A percentile compares a stretch with the other conserved stretches of the same genome.
Conservation (phyloP, 2,113 vertebrate species). For the Cottus gobio region DNA sequence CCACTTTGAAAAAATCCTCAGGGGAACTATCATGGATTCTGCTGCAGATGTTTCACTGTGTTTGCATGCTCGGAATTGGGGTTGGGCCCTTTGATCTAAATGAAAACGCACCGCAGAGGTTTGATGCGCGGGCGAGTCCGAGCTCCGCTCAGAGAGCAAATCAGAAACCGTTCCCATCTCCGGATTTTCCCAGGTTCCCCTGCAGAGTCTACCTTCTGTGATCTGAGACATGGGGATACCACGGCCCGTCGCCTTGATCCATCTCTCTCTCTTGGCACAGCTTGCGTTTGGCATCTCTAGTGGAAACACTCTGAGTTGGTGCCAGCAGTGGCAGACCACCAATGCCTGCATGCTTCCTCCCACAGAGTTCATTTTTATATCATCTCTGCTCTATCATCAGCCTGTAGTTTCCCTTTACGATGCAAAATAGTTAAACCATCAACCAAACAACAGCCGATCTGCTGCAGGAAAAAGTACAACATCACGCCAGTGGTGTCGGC, state of each 20-base stretch:
- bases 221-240: slow-evolving; percentile 69
- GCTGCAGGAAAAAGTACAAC: not conserved
- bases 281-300: slow-evolving; percentile 63
- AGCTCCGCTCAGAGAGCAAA: slow-evolving; percentile 41
- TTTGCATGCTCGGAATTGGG: slow-evolving; percentile 73
- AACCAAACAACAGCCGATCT: not conserved
- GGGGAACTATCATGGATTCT: slow-evolving; percentile 64
- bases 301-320: slow-evolving; percentile 57
- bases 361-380: slow-evolving; percentile 63
- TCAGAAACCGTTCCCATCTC: slow-evolving; percentile 53
- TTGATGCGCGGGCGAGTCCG: slow-evolving; percentile 48
- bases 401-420: slow-evolving; percentile 11
- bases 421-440: slow-evolving; percentile 18
- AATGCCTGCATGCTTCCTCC: slow-evolving; percentile 56
- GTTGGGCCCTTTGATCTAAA: slow-evolving; percentile 78
- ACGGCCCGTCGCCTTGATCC: slow-evolving; percentile 61
- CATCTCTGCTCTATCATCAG: slow-evolving; percentile 50
- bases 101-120: slow-evolving; percentile 68
- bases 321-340: slow-evolving; percentile 68
- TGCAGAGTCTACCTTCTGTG: slow-evolving; percentile 73
- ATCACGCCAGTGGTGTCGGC: not conserved
- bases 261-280: slow-evolving; percentile 66
- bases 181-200: slow-evolving; percentile 72
- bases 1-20: slow-evolving; percentile 60
- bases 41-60: slow-evolving; percentile 72